A percentile compares a stretch with the other conserved stretches of the same genome.
phyloP scores from a whole-genome alignment of 2,888 invertebrate genomes.

The Conops quadrifasciatus region DNA sequence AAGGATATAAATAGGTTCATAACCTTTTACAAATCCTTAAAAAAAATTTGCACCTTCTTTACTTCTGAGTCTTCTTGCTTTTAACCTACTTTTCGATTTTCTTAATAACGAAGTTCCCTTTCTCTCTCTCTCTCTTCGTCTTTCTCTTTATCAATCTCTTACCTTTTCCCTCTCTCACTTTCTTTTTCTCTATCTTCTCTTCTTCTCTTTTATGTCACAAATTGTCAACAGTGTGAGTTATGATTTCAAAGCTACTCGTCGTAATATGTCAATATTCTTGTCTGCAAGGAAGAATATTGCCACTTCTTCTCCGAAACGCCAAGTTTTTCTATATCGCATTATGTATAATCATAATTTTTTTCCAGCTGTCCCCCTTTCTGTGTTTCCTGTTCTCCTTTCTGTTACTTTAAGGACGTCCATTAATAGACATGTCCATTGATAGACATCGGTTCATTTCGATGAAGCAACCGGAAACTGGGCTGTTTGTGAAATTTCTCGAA shows the following conservation, averaged over 20 bases:
- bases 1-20: too few relatives aligned
- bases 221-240: background rate
- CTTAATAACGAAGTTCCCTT: too few relatives aligned
- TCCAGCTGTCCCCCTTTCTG: too few relatives aligned
- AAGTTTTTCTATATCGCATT: background rate
- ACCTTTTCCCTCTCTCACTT: background rate
- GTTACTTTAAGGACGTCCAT: constrained; percentile 36
- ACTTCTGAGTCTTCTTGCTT: too few relatives aligned
- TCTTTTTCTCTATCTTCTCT: constrained; percentile 23
- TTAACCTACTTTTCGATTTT: too few relatives aligned
- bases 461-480: too few relatives aligned
- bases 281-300: too few relatives aligned
- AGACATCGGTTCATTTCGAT: too few relatives aligned
- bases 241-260: background rate
- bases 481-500: too few relatives aligned
- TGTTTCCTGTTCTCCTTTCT: constrained; percentile 33
- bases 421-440: too few relatives aligned
- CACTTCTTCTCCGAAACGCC: background rate
- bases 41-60: too few relatives aligned
- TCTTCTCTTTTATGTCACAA: background rate
- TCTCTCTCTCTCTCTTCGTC: background rate
- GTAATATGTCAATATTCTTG: constrained; percentile 7
- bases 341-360: constrained; percentile 24
- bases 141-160: background rate
- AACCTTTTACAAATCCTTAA: too few relatives aligned